Evolutionary conservation across 2,797 vertebrate genomes (phyloP), one percentile per base, ranked within the genome.

Genomic region (Sebastes oblongus): DNA sequence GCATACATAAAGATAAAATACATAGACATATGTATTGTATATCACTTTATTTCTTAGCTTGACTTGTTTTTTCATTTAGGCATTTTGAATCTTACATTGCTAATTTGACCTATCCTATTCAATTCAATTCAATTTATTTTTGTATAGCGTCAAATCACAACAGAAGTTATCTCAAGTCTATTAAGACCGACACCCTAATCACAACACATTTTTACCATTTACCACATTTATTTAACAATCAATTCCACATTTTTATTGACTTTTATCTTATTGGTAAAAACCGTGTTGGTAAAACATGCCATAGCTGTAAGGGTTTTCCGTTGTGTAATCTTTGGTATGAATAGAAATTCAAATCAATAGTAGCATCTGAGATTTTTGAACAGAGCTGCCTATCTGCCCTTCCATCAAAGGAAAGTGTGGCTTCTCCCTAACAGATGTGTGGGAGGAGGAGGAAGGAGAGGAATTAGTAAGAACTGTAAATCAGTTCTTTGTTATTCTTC

Each of bases 381-480:
- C n/a, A 13, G 64, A 6, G 1, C 34, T 80, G 64, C 22, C 10
- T 34, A 46, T 69, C 29, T 27, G 25, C 27, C 34, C 36, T 32
- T 76, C 8, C 39, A 13, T 75, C 52, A 20, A 20, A 34, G 2
- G 4, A 62, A 67, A 34, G 3, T 2, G 1, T 12, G 25, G 6
- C 18, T 82, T 77, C 54, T 66, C 2, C 2, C 0, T 25, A 58
- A 58, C 34, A 20, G 36, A 71, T 0, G 12, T 18, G 50, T 87
- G 46, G 66, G 80, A 77, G 68, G 66, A 22, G 2, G 72, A 61
- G 10, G 29, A 83, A 39, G 65, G n/a, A 77, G 18, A 29, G 27
- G 56, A 82, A 66, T 77, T 82, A 24, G 3, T 25, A 2, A 25
- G 46, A 76, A 80, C 54, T 50, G 39, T 25, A 66, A 79, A 72